Percentiles rank a stretch among this genome's conserved stretches.
Evolutionary conservation across 2,888 invertebrate genomes (phyloP).

Genomic region (Syritta pipiens): DNA sequence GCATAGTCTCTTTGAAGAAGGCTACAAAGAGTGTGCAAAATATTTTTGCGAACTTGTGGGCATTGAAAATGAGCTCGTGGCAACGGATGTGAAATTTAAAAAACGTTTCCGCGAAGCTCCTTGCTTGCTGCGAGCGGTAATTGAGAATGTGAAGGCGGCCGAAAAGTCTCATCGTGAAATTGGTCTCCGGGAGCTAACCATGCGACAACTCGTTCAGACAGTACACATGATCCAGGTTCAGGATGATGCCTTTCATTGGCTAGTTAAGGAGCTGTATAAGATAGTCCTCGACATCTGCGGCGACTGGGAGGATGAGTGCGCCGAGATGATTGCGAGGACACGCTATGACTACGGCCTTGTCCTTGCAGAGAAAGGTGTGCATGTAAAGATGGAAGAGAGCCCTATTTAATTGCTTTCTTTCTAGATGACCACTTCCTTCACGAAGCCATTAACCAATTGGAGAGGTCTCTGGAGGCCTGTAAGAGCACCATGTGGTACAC

Average conservation of each 20-base stretch:
- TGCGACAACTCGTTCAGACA: constrained; percentile 72
- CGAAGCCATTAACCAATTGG: constrained; percentile 36
- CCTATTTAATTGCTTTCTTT: neutral
- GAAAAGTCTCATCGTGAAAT: constrained; percentile 70
- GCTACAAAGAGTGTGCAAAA: constrained; percentile 73
- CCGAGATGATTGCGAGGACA: constrained; percentile 22
- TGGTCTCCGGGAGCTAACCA: constrained; percentile 50
- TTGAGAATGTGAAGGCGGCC: constrained; percentile 73
- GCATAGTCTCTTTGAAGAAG: constrained; percentile 26
- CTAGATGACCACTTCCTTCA: constrained; percentile 1
- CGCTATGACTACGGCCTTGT: constrained; percentile 44
- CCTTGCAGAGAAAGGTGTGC: constrained; percentile 29
- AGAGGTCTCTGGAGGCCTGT: constrained; percentile 16
- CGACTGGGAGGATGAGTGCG: constrained; percentile 2
- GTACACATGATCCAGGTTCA: constrained; percentile 61
- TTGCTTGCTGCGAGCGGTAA: constrained; percentile 71
- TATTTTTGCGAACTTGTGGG: constrained; percentile 72
- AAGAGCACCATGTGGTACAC: constrained; percentile 44
- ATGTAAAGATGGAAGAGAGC: too few relatives aligned
- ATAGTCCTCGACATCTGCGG: constrained; percentile 17
- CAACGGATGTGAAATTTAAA: constrained; percentile 28
- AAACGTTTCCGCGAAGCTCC: constrained; percentile 51
- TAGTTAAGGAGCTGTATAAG: constrained; percentile 41
- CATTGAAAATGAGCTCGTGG: constrained; percentile 70
- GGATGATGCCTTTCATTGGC: constrained; percentile 34